phyloP scores from a whole-genome alignment of 1,140 invertebrate species.

The Matsumurasca onukii region DNA sequence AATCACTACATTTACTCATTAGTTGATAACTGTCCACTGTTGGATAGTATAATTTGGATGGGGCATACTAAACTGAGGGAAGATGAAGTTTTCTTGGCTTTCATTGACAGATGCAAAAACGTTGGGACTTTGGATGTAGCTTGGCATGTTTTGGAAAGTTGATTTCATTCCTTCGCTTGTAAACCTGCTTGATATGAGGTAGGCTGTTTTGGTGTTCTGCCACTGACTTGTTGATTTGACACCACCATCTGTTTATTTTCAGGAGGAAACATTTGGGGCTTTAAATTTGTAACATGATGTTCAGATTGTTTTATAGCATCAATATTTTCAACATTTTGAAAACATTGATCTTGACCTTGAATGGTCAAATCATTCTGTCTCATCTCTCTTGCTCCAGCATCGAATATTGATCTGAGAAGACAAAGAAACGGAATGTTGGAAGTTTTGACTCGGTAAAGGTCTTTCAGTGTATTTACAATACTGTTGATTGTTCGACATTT shows the following conservation, averaged over 20 bases:
- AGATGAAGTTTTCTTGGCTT: too few species aligned
- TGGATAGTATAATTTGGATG: too few species aligned
- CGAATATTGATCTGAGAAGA: neutral
- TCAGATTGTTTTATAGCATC: slow-evolving; percentile 5
- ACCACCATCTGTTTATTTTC: slow-evolving; percentile 14
- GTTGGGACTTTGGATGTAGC: too few species aligned
- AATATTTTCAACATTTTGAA: slow-evolving; percentile 27
- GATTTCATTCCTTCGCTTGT: slow-evolving; percentile 27
- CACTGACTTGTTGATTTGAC: neutral
- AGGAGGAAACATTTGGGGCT: neutral
- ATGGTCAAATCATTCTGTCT: slow-evolving; percentile 31
- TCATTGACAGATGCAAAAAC: too few species aligned
- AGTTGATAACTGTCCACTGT: too few species aligned
- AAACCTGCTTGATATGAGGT: slow-evolving; percentile 17
- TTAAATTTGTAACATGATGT: slow-evolving; percentile 5
- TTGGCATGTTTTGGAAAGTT: neutral
- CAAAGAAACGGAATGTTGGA: neutral
- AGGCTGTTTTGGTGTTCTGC: neutral
- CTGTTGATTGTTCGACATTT: slow-evolving; percentile 21
- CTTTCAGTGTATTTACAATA: slow-evolving; percentile 17
- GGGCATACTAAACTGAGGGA: too few species aligned
- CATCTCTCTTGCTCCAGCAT: slow-evolving; percentile 29
- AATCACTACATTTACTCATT: too few species aligned
- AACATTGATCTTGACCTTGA: slow-evolving; percentile 26
- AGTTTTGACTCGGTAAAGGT: slow-evolving; percentile 18